A percentile compares a stretch with the other conserved stretches of the same genome.
Conservation (phyloP, 2,888 invertebrate genomes). For the Drepanosiphum platanoidis region DNA sequence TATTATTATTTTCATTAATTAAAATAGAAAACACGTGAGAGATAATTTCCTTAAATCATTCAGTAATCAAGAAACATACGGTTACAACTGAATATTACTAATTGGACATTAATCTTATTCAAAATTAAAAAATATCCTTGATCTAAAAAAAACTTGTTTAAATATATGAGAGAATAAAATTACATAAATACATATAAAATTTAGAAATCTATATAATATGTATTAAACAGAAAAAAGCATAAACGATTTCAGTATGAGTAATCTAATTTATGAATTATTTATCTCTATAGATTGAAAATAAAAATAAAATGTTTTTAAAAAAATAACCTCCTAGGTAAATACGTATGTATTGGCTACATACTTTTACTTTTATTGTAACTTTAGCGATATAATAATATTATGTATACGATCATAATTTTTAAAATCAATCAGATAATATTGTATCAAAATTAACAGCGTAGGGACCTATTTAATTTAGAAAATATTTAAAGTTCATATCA, state of each 20-base stretch:
- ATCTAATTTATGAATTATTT: not conserved
- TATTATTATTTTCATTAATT: no score
- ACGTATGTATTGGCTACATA: no score
- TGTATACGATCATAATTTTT: no score
- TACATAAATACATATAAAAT: not conserved
- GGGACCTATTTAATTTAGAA: no score
- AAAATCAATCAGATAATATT: no score
- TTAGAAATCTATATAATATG: not conserved
- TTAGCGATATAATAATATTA: no score
- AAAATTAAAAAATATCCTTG: constrained; percentile 39
- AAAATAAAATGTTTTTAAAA: not conserved
- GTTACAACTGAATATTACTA: not conserved
- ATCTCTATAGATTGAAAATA: not conserved
- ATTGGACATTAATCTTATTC: not conserved
- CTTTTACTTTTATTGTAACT: no score
- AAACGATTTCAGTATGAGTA: not conserved
- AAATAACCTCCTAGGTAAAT: no score
- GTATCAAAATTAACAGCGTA: no score
- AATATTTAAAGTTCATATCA: no score
- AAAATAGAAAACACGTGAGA: no score
- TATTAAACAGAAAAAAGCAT: no score
- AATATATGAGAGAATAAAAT: constrained; percentile 17
- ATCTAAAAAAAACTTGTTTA: constrained; percentile 45
- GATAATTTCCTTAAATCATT: not conserved
- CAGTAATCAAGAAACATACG: not conserved